Evolutionary conservation across 2,797 vertebrate genomes (phyloP).

Genomic region (Diplodus puntazzo): DNA sequence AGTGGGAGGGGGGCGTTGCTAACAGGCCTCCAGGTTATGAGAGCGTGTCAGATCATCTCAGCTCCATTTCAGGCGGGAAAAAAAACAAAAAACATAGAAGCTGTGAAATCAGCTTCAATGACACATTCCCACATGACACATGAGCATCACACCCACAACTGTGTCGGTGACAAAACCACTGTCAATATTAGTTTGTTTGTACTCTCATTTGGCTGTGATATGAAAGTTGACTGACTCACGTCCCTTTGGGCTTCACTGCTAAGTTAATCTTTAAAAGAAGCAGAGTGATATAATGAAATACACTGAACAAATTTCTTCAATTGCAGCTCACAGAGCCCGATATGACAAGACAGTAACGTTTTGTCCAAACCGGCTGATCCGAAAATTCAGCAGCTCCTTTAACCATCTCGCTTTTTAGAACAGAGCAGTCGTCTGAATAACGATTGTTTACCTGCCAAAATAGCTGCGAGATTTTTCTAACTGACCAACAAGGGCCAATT

Average conservation of each 20-base stretch:
- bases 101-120: slow-evolving; percentile 47
- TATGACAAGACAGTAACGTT: slow-evolving; percentile 20
- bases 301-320: slow-evolving; percentile 49
- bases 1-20: neutral
- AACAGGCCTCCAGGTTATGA: slow-evolving; percentile 32
- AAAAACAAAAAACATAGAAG: slow-evolving; percentile 2
- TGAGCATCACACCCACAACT: slow-evolving; percentile 60
- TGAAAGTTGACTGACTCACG: slow-evolving; percentile 55
- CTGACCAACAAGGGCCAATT: slow-evolving; percentile 63
- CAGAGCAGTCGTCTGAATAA: slow-evolving; percentile 27
- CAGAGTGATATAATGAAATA: slow-evolving; percentile 43
- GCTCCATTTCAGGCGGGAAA: neutral
- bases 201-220: slow-evolving; percentile 50
- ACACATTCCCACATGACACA: slow-evolving; percentile 51
- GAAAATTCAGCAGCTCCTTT: slow-evolving; percentile 22
- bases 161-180: slow-evolving; percentile 47
- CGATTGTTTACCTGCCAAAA: slow-evolving; percentile 48
- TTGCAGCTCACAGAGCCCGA: slow-evolving; percentile 39
- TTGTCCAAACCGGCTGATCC: slow-evolving; percentile 28
- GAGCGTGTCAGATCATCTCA: slow-evolving; percentile 16
- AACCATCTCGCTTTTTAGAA: slow-evolving; percentile 29
- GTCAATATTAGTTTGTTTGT: slow-evolving; percentile 51
- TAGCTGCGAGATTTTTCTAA: slow-evolving; percentile 31
- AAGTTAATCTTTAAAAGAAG: slow-evolving; percentile 56
- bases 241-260: slow-evolving; percentile 35